These are phyloP conservation scores for Pogona vitticeps DNA, from an alignment of 2,113 vertebrate species.

Conservation along the genomic window DNA sequence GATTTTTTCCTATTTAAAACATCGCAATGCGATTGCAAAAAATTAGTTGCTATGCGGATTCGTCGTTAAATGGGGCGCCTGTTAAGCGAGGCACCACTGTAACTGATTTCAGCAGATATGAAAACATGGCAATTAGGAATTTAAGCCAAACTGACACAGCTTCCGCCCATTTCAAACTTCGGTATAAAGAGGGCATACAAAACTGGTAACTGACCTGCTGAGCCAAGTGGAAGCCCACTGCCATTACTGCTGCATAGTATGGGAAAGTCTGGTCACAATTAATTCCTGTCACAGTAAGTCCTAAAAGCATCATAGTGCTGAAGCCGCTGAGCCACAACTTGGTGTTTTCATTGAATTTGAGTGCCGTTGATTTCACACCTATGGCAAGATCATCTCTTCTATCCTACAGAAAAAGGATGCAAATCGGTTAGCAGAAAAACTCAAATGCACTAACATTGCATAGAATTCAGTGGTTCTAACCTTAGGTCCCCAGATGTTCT, in stretches of 20 bases:
- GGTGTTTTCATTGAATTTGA: slow-evolving; percentile 86
- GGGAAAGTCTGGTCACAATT: slow-evolving; percentile 85
- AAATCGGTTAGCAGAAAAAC: slow-evolving; percentile 2
- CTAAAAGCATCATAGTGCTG: slow-evolving; percentile 82
- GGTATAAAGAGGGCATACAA: neutral
- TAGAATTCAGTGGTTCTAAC: no score
- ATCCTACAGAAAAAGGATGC: slow-evolving; percentile 78
- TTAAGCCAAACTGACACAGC: neutral
- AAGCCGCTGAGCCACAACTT: slow-evolving; percentile 92
- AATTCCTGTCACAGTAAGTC: slow-evolving; percentile 81
- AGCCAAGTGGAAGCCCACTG: slow-evolving; percentile 78
- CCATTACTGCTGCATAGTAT: slow-evolving; percentile 82
- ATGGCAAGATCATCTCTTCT: slow-evolving; percentile 88
- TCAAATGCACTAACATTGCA: neutral
- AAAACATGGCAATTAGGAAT: neutral
- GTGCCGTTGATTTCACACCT: slow-evolving; percentile 91
- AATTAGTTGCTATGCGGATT: no score
- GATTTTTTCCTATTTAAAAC: no score
- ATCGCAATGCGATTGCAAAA: no score
- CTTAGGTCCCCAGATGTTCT: no score
- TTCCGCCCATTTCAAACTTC: neutral
- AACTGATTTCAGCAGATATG: neutral
- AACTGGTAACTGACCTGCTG: slow-evolving; percentile 82
- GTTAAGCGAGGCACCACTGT: no score
- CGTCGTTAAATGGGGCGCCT: no score